Evolutionary conservation across 2,797 vertebrate species (phyloP).

Genomic region (Pangasius djambal): DNA sequence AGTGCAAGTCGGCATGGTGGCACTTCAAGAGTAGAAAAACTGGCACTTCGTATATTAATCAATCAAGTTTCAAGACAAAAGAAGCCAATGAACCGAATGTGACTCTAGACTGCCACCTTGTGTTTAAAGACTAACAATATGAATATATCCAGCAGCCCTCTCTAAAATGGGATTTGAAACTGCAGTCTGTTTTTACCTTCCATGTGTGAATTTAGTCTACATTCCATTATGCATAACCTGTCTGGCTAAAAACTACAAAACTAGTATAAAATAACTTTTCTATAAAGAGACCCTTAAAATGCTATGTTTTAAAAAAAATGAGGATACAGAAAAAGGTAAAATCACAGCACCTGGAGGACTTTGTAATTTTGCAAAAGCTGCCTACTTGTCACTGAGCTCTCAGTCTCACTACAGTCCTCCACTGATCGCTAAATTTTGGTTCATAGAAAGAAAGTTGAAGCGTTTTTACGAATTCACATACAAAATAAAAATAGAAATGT

Average conservation of each 20-base stretch:
- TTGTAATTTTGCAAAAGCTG: slow-evolving; percentile 51
- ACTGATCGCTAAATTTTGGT: slow-evolving; percentile 50
- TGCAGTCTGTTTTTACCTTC: slow-evolving; percentile 1
- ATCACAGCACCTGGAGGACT: slow-evolving; percentile 61
- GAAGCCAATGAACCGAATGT: neutral
- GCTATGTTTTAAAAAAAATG: slow-evolving; percentile 32
- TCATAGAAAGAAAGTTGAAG: slow-evolving; percentile 49
- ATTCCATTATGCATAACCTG: slow-evolving; percentile 24
- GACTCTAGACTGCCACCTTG: slow-evolving; percentile 32
- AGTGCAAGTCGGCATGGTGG: neutral
- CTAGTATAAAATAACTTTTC: slow-evolving; percentile 56
- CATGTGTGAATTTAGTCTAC: slow-evolving; percentile 27
- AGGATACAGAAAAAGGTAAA: slow-evolving; percentile 46
- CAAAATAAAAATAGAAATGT: slow-evolving; percentile 46
- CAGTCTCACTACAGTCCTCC: slow-evolving; percentile 40
- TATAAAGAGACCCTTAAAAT: slow-evolving; percentile 61
- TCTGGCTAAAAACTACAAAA: slow-evolving; percentile 49
- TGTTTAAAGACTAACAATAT: neutral
- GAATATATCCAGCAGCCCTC: neutral
- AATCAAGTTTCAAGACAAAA: neutral
- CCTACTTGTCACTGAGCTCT: slow-evolving; percentile 44
- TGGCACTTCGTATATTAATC: neutral
- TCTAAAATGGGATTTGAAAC: slow-evolving; percentile 6
- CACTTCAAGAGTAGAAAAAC: neutral
- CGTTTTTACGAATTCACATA: slow-evolving; percentile 49